Evolutionary conservation across 1,140 invertebrate species (phyloP).

Genomic region (Araneus ventricosus): DNA sequence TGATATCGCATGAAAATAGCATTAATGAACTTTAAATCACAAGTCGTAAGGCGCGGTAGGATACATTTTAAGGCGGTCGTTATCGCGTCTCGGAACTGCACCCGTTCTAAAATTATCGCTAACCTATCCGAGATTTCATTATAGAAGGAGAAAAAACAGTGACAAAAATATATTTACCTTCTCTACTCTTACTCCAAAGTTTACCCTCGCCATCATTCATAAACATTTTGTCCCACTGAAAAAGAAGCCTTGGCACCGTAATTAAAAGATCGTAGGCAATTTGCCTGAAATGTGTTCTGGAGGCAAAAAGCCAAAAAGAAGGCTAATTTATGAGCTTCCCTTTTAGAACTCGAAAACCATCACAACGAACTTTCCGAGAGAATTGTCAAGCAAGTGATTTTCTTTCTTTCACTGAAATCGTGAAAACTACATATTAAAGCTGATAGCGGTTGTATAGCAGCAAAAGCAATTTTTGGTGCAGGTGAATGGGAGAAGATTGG

Average conservation of each 20-base stretch:
- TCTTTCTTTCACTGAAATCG: neutral
- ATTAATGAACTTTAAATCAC: conserved; percentile 59
- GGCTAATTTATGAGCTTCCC: conserved; percentile 69
- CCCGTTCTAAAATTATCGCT: conserved; percentile 41
- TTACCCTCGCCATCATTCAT: conserved; percentile 65
- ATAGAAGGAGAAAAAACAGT: neutral
- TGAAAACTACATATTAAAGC: neutral
- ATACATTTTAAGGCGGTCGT: conserved; percentile 60
- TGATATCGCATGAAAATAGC: conserved; percentile 42
- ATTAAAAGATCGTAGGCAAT: conserved; percentile 74
- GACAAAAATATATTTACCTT: conserved; percentile 69
- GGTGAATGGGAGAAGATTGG: neutral
- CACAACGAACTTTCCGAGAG: neutral
- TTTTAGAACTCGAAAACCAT: conserved; percentile 39
- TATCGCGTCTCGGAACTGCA: conserved; percentile 32
- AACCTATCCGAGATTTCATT: conserved; percentile 39
- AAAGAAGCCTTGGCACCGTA: conserved; percentile 68
- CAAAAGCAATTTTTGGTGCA: neutral
- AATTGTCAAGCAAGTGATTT: neutral
- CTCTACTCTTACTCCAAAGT: conserved; percentile 38
- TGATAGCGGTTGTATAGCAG: neutral
- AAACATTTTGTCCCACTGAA: conserved; percentile 69
- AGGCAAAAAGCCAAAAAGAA: conserved; percentile 42
- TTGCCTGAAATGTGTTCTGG: conserved; percentile 26
- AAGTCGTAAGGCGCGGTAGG: neutral